phyloP scores from a whole-genome alignment of 2,888 invertebrate species.

The Drosophila crucigera region DNA sequence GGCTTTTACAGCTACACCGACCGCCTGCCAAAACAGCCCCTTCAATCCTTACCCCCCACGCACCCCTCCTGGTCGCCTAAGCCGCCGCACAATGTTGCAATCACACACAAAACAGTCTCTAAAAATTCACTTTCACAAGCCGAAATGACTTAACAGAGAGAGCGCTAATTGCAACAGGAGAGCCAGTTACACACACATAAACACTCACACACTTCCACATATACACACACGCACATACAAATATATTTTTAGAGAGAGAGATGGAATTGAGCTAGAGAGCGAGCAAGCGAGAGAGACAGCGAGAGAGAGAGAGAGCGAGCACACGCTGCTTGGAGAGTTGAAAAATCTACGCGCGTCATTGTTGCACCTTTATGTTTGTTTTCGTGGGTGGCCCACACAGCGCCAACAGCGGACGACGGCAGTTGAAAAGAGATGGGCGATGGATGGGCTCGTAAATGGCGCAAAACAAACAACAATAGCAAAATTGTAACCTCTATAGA shows the following conservation, averaged over 20 bases:
- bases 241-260: constrained; percentile 10
- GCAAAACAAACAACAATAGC: constrained; percentile 78
- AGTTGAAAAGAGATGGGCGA: constrained; percentile 24
- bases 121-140: constrained; percentile 77
- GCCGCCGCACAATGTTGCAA: constrained; percentile 73
- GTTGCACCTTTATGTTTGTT: constrained; percentile 82
- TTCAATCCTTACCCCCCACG: neutral
- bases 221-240: neutral
- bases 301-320: constrained; percentile 20
- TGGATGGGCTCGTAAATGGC: constrained; percentile 53
- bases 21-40: neutral
- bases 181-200: constrained; percentile 12
- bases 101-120: constrained; percentile 68
- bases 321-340: constrained; percentile 43
- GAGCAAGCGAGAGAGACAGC: neutral
- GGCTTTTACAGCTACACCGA: constrained; percentile 9
- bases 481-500: constrained; percentile 75
- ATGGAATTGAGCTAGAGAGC: constrained; percentile 6
- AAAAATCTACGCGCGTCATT: constrained; percentile 77
- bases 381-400: constrained; percentile 73
- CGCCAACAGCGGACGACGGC: constrained; percentile 6
- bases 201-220: neutral
- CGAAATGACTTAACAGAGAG: constrained; percentile 59
- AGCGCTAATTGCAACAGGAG: constrained; percentile 50
- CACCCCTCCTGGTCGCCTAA: constrained; percentile 23